Evolutionary conservation across 1,140 invertebrate species (phyloP), one percentile per base, ranked within the genome.

Genomic region (Yoshiicerus persimilis): DNA sequence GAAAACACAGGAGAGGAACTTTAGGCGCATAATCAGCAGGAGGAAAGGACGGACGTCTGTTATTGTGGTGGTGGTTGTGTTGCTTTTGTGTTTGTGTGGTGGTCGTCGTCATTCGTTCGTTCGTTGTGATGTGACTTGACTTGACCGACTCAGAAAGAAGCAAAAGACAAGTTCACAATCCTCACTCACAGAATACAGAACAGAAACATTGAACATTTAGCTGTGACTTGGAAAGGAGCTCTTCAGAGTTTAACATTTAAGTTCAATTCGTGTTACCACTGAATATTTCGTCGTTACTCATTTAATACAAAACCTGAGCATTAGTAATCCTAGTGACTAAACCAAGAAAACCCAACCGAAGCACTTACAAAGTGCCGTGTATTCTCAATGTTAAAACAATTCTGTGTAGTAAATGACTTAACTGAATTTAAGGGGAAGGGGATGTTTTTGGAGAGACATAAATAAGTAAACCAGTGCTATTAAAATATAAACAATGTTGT

Each of bases 11-110:
- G 56, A 62, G 64, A 30, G 23, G 27, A 27, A 66, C 64, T 70
- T 47, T 30, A 80, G 75, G 75, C 75, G 75, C 75, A 80, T 36
- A 80, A 70, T 70, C 66, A 80, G 75, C 75, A 80, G 75, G 34
- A 80, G 75, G 75, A 80, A 80, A 80, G 75, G 75, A 80, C 75
- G 75, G 75, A 80, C 75, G 75, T 80, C 75, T 80, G 75, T 80
- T 80, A 80, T 80, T 80, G 75, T 80, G 75, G 75, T 80, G 75
- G 75, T 80, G 75, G 75, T 80, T 80, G 30, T 80, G 75, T 80
- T 80, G 75, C 75, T 80, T 38, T 80, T 80, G 34, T 80, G 75
- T 80, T 80, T 80, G 75, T 80, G 75, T 80, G 75, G 75, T 80
- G 75, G 75, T 80, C 75, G 75, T 80, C 66, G 66, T 70, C 30